phyloP scores from a whole-genome alignment of 1,140 invertebrate species.

The Cyrtorhinus lividipennis region DNA sequence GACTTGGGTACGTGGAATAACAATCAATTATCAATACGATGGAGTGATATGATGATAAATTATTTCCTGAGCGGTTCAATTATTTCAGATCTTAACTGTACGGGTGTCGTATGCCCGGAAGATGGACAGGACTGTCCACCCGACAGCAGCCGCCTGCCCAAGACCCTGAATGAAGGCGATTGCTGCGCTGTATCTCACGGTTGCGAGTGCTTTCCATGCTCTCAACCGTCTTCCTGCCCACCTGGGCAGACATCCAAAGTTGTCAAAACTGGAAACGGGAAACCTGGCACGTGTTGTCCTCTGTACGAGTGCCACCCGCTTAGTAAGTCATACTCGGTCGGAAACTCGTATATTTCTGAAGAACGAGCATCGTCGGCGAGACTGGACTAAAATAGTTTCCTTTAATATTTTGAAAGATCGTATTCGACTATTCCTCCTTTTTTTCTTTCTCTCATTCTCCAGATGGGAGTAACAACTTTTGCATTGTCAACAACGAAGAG shows the following conservation, averaged over 20 bases:
- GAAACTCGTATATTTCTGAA: too few relatives aligned
- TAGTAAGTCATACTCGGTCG: too few relatives aligned
- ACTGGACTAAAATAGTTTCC: too few relatives aligned
- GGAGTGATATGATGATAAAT: background rate
- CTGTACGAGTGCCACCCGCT: slow-evolving; percentile 25
- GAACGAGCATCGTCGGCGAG: too few relatives aligned
- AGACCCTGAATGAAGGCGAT: slow-evolving; percentile 20
- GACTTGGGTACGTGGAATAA: slow-evolving; percentile 17
- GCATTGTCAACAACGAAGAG: slow-evolving; percentile 23
- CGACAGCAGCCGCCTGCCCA: slow-evolving; percentile 28
- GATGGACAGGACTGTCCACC: slow-evolving; percentile 24
- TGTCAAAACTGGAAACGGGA: slow-evolving; percentile 23
- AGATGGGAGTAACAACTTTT: slow-evolving; percentile 20
- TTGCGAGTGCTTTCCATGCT: slow-evolving; percentile 26
- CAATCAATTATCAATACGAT: background rate
- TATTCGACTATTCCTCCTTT: too few relatives aligned
- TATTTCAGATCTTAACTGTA: slow-evolving; percentile 27
- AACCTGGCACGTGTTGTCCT: slow-evolving; percentile 29
- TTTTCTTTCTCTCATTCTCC: too few relatives aligned
- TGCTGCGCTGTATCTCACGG: slow-evolving; percentile 26
- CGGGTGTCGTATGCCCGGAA: slow-evolving; percentile 23
- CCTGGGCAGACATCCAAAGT: slow-evolving; percentile 20
- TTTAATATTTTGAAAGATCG: too few relatives aligned
- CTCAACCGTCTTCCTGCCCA: slow-evolving; percentile 24
- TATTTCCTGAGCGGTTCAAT: background rate